Conservation (phyloP, 2,113 vertebrate genomes). For the Craseonycteris thonglongyai region DNA sequence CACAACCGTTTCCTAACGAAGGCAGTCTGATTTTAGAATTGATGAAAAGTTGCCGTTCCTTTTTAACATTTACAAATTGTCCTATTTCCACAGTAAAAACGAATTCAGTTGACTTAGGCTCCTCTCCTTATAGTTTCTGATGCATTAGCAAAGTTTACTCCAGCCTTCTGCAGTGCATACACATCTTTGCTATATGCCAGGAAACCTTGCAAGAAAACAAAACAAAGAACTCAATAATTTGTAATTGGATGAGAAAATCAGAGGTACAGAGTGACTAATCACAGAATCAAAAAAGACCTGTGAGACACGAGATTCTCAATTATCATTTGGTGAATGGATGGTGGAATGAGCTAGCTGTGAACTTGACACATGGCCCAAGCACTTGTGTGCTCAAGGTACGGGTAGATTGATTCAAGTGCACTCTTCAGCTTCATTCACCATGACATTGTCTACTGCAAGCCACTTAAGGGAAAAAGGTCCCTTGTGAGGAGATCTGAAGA, state of each 20-base stretch:
- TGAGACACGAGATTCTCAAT: not conserved
- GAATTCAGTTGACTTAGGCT: not conserved
- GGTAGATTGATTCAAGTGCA: not conserved
- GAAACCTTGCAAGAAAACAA: not conserved
- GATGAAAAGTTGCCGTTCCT: not conserved
- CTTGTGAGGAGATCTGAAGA: not conserved
- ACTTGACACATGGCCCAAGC: accelerated
- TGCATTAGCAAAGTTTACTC: not conserved
- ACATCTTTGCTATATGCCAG: not conserved
- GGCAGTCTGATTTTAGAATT: not conserved
- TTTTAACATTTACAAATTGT: not conserved
- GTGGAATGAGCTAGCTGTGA: not conserved
- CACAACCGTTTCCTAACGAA: not conserved
- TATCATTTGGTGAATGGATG: not conserved
- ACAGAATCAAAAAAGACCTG: not conserved
- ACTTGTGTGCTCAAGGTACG: not conserved
- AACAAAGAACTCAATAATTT: not conserved
- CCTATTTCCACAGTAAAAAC: not conserved
- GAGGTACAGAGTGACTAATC: not conserved
- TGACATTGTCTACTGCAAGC: not conserved
- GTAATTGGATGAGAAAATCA: not conserved
- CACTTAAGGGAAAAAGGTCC: not conserved
- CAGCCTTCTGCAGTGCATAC: not conserved
- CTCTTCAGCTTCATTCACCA: not conserved
- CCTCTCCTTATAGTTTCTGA: not conserved